phyloP scores from a whole-genome alignment of 2,888 invertebrate species.

The Pollenia amentaria region DNA sequence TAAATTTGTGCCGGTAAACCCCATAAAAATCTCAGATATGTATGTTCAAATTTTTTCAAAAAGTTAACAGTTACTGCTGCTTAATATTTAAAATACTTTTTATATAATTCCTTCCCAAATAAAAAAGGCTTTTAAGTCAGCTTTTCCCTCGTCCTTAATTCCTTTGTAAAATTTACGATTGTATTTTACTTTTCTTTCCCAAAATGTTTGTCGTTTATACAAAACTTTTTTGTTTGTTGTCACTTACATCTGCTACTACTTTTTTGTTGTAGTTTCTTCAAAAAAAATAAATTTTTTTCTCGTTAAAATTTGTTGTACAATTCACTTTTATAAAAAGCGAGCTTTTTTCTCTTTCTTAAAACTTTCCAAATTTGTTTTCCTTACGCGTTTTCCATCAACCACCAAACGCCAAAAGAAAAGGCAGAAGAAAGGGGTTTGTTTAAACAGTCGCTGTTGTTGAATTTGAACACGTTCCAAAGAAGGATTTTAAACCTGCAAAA shows the following conservation, averaged over 20 bases:
- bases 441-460: neutral
- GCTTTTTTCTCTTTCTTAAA: neutral
- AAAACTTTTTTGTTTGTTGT: conserved; percentile 47
- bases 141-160: neutral
- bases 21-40: neutral
- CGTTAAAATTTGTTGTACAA: neutral
- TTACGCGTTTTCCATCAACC: neutral
- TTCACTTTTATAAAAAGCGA: neutral
- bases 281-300: neutral
- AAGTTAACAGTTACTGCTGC: neutral
- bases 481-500: conserved; percentile 28
- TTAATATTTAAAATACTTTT: neutral
- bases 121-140: neutral
- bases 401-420: neutral
- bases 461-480: neutral
- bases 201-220: conserved; percentile 19
- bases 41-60: conserved; percentile 17
- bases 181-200: conserved; percentile 9
- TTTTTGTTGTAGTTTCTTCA: neutral
- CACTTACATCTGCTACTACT: conserved; percentile 45
- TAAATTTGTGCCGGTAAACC: neutral
- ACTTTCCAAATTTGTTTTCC: neutral
- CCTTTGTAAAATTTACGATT: neutral
- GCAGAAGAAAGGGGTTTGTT: neutral
- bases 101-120: neutral